These are phyloP conservation scores for Amphiprion percula DNA, from an alignment of 2,113 vertebrate species.

Conservation along the genomic window DNA sequence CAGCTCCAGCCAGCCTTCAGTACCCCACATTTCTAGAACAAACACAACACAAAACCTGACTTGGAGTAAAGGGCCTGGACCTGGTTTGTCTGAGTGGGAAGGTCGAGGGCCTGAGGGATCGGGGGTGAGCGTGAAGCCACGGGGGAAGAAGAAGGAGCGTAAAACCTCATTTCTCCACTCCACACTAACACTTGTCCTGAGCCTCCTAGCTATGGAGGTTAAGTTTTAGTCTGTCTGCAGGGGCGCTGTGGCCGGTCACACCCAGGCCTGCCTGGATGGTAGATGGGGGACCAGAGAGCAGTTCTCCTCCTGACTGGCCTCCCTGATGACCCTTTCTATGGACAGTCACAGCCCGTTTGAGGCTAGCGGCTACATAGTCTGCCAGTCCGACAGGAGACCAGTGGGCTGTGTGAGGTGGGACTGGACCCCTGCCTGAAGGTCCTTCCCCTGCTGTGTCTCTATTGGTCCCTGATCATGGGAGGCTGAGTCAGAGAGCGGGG, in stretches of 20 bases:
- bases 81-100: constrained; percentile 42
- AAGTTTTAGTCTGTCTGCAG: constrained; percentile 60
- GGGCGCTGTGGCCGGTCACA: constrained; percentile 81
- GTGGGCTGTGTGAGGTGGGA: constrained; percentile 64
- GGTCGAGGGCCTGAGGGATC: constrained; percentile 39
- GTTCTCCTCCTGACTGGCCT: constrained; percentile 79
- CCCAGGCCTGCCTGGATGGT: constrained; percentile 95
- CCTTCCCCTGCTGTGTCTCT: constrained; percentile 71
- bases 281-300: constrained; percentile 76
- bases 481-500: constrained; percentile 83
- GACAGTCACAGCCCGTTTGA: constrained; percentile 67
- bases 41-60: constrained; percentile 68
- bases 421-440: constrained; percentile 68
- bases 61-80: constrained; percentile 48
- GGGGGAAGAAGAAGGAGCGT: constrained; percentile 57
- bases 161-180: constrained; percentile 58
- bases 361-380: constrained; percentile 72
- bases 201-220: constrained; percentile 70
- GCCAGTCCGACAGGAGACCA: constrained; percentile 67
- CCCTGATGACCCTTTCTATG: constrained; percentile 80
- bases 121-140: constrained; percentile 58
- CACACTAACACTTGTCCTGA: constrained; percentile 74
- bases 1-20: constrained; percentile 49
- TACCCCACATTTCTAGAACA: constrained; percentile 56
- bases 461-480: constrained; percentile 82